Evolutionary conservation across 2,888 invertebrate genomes (phyloP).

Genomic region (Drosophila pseudotalamancana): DNA sequence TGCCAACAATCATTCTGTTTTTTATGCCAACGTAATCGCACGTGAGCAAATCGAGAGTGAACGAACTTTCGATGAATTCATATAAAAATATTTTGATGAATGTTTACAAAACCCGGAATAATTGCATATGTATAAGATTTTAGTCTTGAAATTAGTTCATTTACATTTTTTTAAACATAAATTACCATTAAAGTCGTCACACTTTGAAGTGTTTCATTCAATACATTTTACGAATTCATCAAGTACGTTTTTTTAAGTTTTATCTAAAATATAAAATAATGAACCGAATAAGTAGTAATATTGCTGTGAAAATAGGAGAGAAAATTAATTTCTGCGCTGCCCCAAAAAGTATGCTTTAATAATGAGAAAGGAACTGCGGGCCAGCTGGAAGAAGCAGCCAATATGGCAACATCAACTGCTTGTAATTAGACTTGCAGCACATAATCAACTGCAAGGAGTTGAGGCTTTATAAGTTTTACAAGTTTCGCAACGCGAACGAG

Average conservation of each 20-base stretch:
- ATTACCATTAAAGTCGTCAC: too few species aligned
- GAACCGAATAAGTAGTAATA: conserved; percentile 1
- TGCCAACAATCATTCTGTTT: not conserved
- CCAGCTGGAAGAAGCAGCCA: conserved; percentile 3
- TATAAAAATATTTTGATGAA: not conserved
- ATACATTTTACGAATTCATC: not conserved
- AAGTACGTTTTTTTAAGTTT: not conserved
- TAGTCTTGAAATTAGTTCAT: too few species aligned
- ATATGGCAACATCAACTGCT: conserved; percentile 62
- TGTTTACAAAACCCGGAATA: not conserved
- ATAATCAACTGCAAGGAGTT: conserved; percentile 65
- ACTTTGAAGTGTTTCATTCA: too few species aligned
- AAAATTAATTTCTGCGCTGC: not conserved
- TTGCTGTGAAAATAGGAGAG: not conserved
- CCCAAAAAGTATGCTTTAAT: conserved; percentile 34
- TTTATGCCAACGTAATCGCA: not conserved
- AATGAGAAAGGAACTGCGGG: conserved; percentile 18
- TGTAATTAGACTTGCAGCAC: conserved; percentile 69
- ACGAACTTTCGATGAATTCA: not conserved
- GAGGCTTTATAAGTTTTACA: conserved; percentile 35
- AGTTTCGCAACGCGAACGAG: conserved; percentile 41
- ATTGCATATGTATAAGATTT: not conserved
- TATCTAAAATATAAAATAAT: too few species aligned
- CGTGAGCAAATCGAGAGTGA: not conserved
- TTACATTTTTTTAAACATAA: too few species aligned